Base-by-base conservation (phyloP, 1,140 invertebrate genomes). In the Solenopsis fugax region DNA sequence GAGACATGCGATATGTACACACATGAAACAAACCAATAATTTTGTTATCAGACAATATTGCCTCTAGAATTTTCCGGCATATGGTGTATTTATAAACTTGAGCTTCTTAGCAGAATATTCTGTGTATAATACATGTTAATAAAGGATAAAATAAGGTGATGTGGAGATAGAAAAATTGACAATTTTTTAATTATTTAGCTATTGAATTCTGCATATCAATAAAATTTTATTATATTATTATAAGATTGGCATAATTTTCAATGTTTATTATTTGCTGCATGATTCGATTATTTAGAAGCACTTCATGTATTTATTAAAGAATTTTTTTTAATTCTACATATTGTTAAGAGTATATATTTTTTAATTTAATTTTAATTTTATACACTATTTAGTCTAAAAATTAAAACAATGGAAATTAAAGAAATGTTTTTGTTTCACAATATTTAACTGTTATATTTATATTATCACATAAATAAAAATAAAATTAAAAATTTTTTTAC, bases 81-180 rank as follows among this genome's bases (percentile, higher is more conserved):
- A 4, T 37, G 21, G 10, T 80, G 13, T 81, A 69, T 69, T 34
- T 37, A 29, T 48, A 80, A 67, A 67, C 6, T 80, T 62, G 24
- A 80, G 34, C 48, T 81, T 9, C 18, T 58, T 69, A 52, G n/a
- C 7, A 7, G 9, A 81, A 54, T 81, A 81, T 81, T 54, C 4
- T 54, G 29, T 52, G 21, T 37, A 69, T 54, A 54, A 54, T 56
- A 69, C 21, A 4, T 7, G 45, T 81, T 41, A 21, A 52, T 37
- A 41, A 2, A 67, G 24, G 18, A 4, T 62, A n/a, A 64, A 77
- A 6, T 77, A 48, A 48, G 41, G 45, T 77, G 9, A 48, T 62
- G 45, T 48, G 56, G 16, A 29, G 18, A 45, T n/a, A 62, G 4
- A 77, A 62, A 21, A 64, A 62, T 62, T 77, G 16, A 62, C 24